Evolutionary conservation across 2,888 invertebrate species (phyloP), one percentile per base, ranked within the genome.

Genomic region (Chymomyza procnemis): DNA sequence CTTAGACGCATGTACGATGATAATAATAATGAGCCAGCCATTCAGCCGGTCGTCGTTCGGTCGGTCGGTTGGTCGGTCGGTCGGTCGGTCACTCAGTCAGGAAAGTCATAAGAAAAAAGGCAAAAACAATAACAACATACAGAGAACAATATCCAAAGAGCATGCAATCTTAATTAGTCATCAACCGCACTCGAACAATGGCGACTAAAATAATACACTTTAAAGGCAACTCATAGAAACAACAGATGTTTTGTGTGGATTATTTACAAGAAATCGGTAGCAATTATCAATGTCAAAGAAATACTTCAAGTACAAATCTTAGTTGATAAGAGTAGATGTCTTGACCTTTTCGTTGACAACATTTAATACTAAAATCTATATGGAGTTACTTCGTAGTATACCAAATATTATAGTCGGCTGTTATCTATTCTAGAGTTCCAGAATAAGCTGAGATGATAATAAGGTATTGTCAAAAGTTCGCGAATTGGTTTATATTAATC

Each of bases 161-260:
- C 65, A 67, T 70, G 69, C 66, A 70, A 69, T 71, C 72, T 59
- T 63, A 75, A 75, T 75, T 67, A 77, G 76, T 74, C 74, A 76
- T 79, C 66, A 73, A 57, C 52, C 66, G 57, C 56, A 67, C 58
- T 66, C 34, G 60, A 75, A 78, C 78, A 75, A 78, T 73, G 62
- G 66, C n/a, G 26, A 54, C 61, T 65, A 34, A 50, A 59, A 60
- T 63, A 73, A 69, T 41, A 41, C 61, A 64, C 64, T 59, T 64
- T 61, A 65, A 48, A 57, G 9, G 19, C 18, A 19, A 19, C 19
- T 18, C 21, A 12, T 41, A n/a, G 19, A 5, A 26, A 8, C 30
- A 3, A 30, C 34, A 12, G 4, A 41, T 41, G 9, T 9, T 41
- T 9, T 12, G 34, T 41, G 12, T 50, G 1, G 14, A n/a, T n/a